Conservation (phyloP, 2,113 vertebrate species). For the Gobius niger region DNA sequence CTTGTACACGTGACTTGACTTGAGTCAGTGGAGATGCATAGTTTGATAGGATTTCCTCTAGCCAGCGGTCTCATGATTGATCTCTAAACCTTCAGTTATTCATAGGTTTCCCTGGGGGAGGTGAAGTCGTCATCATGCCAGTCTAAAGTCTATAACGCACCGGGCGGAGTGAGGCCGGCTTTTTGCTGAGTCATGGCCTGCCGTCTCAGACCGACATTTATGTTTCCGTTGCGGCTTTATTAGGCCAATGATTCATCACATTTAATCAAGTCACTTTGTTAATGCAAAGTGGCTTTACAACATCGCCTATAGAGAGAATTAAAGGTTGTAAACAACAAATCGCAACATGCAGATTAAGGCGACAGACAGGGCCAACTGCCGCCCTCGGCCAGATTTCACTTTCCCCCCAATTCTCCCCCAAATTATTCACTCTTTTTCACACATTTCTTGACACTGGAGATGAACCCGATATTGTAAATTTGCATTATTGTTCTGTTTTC, state of each 20-base stretch:
- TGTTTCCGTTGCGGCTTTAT: neutral
- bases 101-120: slow-evolving; percentile 20
- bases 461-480: too few species aligned
- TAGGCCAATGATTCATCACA: neutral
- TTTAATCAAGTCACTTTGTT: neutral
- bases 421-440: too few species aligned
- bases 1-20: too few species aligned
- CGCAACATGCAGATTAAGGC: neutral
- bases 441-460: too few species aligned
- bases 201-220: slow-evolving; percentile 19
- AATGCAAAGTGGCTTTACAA: neutral
- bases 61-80: too few species aligned
- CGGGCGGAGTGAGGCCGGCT: slow-evolving; percentile 18
- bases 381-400: too few species aligned
- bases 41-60: too few species aligned
- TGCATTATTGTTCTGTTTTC: too few species aligned
- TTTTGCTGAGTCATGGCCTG: slow-evolving; percentile 60
- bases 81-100: neutral
- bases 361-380: too few species aligned
- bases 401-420: too few species aligned
- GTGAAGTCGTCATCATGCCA: slow-evolving; percentile 28
- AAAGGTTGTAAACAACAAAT: neutral
- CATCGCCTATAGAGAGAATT: neutral
- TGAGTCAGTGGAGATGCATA: too few species aligned
- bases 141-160: slow-evolving; percentile 16